A percentile compares a stretch with the other conserved stretches of the same genome.
These are phyloP conservation scores for Epinephelus fuscoguttatus DNA, from an alignment of 2,113 vertebrate genomes.

Conservation along the genomic window DNA sequence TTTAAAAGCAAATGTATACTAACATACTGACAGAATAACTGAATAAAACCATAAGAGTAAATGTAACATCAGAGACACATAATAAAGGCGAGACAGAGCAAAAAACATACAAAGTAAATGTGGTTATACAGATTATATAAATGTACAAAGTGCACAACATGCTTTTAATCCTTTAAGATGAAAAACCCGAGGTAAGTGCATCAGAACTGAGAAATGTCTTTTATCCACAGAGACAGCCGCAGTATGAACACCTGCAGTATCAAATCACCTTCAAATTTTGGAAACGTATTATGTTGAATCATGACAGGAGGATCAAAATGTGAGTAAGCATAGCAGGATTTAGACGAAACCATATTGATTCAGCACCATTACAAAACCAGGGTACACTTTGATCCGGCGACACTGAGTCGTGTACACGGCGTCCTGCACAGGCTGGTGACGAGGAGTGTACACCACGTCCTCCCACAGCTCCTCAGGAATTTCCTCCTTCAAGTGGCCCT, in stretches of 20 bases:
- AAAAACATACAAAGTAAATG: neutral
- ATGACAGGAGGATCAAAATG: neutral
- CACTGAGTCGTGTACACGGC: neutral
- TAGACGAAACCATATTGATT: neutral
- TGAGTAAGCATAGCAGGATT: neutral
- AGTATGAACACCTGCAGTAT: neutral
- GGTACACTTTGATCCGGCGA: neutral
- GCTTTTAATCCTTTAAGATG: neutral
- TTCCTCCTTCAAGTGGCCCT: neutral
- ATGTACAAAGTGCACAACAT: neutral
- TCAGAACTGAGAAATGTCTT: neutral
- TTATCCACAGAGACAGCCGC: neutral
- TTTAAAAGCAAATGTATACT: neutral
- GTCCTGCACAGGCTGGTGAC: slow-evolving; percentile 1
- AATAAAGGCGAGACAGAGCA: neutral
- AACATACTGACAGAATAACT: neutral
- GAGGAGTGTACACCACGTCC: slow-evolving; percentile 16
- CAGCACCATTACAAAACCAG: neutral
- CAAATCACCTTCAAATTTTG: neutral
- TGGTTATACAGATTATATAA: neutral
- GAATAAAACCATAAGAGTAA: neutral
- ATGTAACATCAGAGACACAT: neutral
- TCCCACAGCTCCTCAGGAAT: slow-evolving; percentile 36
- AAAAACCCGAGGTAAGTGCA: neutral
- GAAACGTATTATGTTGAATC: neutral